phyloP scores from a whole-genome alignment of 2,888 invertebrate genomes.

The Pycnomerus fuliginosus region DNA sequence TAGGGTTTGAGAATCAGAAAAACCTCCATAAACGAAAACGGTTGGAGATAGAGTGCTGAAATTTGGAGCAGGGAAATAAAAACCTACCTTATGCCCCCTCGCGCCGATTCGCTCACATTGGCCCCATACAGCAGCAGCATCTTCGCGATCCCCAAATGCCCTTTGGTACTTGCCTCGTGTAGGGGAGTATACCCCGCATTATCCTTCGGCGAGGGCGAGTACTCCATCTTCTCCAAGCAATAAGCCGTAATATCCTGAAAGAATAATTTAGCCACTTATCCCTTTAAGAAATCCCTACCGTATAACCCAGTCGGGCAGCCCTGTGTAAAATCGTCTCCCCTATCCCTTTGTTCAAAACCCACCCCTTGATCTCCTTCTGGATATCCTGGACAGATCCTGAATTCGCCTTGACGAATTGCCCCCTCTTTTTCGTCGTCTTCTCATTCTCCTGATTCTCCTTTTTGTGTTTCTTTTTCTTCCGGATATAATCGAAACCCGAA shows the following conservation, averaged over 20 bases:
- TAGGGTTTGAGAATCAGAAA: no score
- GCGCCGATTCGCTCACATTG: slow-evolving; percentile 87
- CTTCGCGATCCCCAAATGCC: slow-evolving; percentile 83
- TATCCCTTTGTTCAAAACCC: slow-evolving; percentile 92
- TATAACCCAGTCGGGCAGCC: slow-evolving; percentile 85
- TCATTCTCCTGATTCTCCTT: slow-evolving; percentile 55
- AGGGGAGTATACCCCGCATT: slow-evolving; percentile 92
- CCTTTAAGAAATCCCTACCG: slow-evolving; percentile 58
- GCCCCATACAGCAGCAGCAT: slow-evolving; percentile 85
- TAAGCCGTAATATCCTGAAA: slow-evolving; percentile 84
- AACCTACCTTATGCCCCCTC: slow-evolving; percentile 87
- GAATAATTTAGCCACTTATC: slow-evolving; percentile 26
- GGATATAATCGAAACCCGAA: slow-evolving; percentile 85
- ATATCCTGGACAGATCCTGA: slow-evolving; percentile 75
- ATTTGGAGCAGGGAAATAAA: no score
- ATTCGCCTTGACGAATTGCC: slow-evolving; percentile 54
- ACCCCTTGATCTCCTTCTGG: slow-evolving; percentile 80
- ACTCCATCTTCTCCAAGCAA: slow-evolving; percentile 82
- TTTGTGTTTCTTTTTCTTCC: slow-evolving; percentile 80
- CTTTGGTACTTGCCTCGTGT: slow-evolving; percentile 88
- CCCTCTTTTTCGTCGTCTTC: slow-evolving; percentile 35
- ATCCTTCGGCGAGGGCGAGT: slow-evolving; percentile 83
- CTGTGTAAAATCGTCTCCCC: slow-evolving; percentile 92
- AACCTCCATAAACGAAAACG: no score
- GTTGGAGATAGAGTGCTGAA: no score